Percentiles rank a stretch among this genome's conserved stretches.
Conservation (phyloP, 1,140 invertebrate genomes). For the Arctopsyche grandis region DNA sequence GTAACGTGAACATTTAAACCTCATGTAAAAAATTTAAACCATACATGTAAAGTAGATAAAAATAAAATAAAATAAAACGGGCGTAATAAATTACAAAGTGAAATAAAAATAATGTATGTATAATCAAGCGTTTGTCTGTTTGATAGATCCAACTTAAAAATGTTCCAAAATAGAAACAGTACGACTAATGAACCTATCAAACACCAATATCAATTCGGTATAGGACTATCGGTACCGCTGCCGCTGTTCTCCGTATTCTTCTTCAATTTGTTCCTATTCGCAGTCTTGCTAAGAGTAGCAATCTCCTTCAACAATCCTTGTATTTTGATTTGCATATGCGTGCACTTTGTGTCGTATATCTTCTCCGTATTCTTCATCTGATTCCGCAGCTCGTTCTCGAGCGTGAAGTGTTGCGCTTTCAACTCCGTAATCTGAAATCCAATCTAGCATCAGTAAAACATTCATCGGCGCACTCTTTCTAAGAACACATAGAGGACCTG, state of each 20-base stretch:
- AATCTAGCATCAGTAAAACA: not conserved
- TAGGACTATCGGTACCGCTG: conserved; percentile 80
- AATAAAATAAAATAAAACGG: too few relatives aligned
- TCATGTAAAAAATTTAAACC: too few relatives aligned
- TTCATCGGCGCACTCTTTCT: not conserved
- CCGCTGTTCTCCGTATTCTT: conserved; percentile 73
- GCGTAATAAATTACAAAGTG: too few relatives aligned
- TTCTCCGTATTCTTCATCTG: conserved; percentile 87
- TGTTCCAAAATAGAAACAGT: too few relatives aligned
- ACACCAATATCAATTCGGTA: conserved; percentile 61
- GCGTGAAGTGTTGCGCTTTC: conserved; percentile 90
- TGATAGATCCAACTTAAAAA: too few relatives aligned
- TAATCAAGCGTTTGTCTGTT: too few relatives aligned
- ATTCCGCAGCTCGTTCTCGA: conserved; percentile 84
- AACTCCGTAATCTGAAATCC: conserved; percentile 85
- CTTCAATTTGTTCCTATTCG: conserved; percentile 70
- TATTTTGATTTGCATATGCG: conserved; percentile 81
- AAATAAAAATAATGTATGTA: too few relatives aligned
- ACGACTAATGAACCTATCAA: too few relatives aligned
- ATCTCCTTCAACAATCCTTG: conserved; percentile 84
- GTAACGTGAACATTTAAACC: too few relatives aligned
- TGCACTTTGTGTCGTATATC: conserved; percentile 82
- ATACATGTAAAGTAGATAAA: too few relatives aligned
- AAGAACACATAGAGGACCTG: conserved; percentile 69
- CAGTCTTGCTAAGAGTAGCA: conserved; percentile 82